A percentile compares a stretch with the other conserved stretches of the same genome.
phyloP scores from a whole-genome alignment of 2,797 vertebrate species.

The Gephyroberyx darwinii region DNA sequence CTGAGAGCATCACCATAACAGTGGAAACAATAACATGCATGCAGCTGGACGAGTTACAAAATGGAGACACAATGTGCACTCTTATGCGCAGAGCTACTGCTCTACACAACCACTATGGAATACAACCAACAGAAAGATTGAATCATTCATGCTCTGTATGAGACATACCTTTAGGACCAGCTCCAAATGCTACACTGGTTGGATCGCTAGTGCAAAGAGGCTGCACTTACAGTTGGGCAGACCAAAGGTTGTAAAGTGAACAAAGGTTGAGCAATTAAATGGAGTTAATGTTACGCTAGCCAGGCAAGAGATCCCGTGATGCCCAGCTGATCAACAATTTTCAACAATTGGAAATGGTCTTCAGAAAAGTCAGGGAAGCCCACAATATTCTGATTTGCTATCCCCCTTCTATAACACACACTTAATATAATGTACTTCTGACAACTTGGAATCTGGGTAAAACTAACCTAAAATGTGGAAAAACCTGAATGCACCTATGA shows the following conservation, averaged over 20 bases:
- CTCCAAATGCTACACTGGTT: conserved; percentile 49
- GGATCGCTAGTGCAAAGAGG: conserved; percentile 12
- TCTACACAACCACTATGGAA: not conserved
- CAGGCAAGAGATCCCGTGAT: conserved; percentile 69
- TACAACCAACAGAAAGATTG: not conserved
- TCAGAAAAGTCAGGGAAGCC: conserved; percentile 21
- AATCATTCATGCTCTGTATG: not conserved
- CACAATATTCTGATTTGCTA: not conserved
- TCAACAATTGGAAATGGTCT: conserved; percentile 19
- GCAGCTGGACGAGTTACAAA: not conserved
- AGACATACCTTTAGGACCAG: conserved; percentile 55
- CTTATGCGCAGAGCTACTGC: not conserved
- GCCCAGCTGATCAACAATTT: conserved; percentile 46
- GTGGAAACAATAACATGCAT: not conserved
- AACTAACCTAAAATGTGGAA: not conserved
- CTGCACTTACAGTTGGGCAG: conserved; percentile 30
- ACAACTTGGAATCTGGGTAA: not conserved
- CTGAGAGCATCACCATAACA: not conserved
- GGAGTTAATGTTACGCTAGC: conserved; percentile 77
- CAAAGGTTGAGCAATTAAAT: conserved; percentile 82
- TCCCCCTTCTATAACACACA: not conserved
- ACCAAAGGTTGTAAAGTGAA: conserved; percentile 73
- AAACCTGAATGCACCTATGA: not conserved
- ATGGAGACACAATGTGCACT: not conserved
- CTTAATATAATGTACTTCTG: not conserved